Evolutionary conservation across 2,113 vertebrate genomes (phyloP), one percentile per base, ranked within the genome.

Genomic region (Zosterops hypoxanthus): DNA sequence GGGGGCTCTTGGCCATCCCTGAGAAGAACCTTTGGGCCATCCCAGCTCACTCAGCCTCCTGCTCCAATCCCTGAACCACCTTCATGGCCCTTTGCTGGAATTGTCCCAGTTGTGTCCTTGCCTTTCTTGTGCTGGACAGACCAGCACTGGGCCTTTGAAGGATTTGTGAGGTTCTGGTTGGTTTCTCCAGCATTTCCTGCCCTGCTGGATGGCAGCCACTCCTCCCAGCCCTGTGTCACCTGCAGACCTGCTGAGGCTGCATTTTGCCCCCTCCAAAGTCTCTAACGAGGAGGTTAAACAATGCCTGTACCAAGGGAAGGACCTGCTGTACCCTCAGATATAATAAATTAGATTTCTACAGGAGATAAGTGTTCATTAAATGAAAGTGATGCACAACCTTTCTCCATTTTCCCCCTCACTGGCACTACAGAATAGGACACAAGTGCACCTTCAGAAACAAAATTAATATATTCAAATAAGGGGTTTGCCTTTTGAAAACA

Each of bases 371-470:
- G 14, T 10, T 77, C 19, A 78, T 26, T 34, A 56, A 82, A 82
- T 53, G 42, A 82, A 89, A 94, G 77, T 8, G 22, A 47, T 63
- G 23, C 25, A 22, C 47, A 41, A 3, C 22, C 42, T 50, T 33
- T 50, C 76, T 31, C 55, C 18, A 42, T 84, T 89, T 88, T 3
- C 73, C 29, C 34, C 66, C 44, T 64, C 70, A 12, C n/a, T 46
- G 49, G 11, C 70, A 82, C 24, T 33, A 41, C 16, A 82, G 82
- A 75, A 56, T 1, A 73, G 29, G 52, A 64, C 26, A 60, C 60
- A 76, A 94, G 14, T 87, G 47, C 41, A 93, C 70, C 75, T 82
- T 52, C 34, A 52, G 55, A 52, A 94, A 71, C 9, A 53, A 87
- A 85, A 85, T 68, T 82, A 53, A 36, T 69, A 46, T 57, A 82